Percentiles rank a stretch among this genome's conserved stretches.
Conservation (phyloP, 1,140 invertebrate genomes). For the Hypothenemus hampei region DNA sequence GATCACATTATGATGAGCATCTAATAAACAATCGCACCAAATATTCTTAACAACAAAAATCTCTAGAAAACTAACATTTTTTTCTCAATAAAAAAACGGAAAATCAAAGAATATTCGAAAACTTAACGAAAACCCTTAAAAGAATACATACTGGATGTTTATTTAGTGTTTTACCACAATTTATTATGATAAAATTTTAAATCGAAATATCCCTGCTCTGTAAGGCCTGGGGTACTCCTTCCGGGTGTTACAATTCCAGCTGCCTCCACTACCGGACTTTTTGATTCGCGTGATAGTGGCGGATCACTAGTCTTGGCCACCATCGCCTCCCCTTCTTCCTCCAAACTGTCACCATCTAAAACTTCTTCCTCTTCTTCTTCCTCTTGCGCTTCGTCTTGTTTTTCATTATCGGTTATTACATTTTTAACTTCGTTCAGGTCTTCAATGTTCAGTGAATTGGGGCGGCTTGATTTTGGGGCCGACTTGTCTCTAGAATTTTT, state of each 20-base stretch:
- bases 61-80: no score
- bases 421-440: conserved; percentile 43
- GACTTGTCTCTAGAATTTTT: conserved; percentile 40
- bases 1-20: no score
- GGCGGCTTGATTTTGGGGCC: conserved; percentile 48
- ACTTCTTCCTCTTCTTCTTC: conserved; percentile 29
- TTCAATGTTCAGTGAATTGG: conserved; percentile 50
- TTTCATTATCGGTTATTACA: conserved; percentile 36
- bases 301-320: neutral
- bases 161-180: conserved; percentile 56
- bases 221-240: conserved; percentile 42
- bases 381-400: conserved; percentile 44
- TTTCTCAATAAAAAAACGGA: no score
- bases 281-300: conserved; percentile 2
- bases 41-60: no score
- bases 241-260: conserved; percentile 16
- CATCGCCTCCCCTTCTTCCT: conserved; percentile 15
- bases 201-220: conserved; percentile 57
- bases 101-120: no score
- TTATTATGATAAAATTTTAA: conserved; percentile 61
- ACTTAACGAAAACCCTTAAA: no score
- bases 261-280: conserved; percentile 15
- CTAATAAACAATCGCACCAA: no score
- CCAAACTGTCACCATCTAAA: conserved; percentile 8
- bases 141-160: neutral